Percentiles rank a stretch among this genome's conserved stretches.
phyloP scores from a whole-genome alignment of 2,797 vertebrate genomes.

The Micropoecilia bifurca region DNA sequence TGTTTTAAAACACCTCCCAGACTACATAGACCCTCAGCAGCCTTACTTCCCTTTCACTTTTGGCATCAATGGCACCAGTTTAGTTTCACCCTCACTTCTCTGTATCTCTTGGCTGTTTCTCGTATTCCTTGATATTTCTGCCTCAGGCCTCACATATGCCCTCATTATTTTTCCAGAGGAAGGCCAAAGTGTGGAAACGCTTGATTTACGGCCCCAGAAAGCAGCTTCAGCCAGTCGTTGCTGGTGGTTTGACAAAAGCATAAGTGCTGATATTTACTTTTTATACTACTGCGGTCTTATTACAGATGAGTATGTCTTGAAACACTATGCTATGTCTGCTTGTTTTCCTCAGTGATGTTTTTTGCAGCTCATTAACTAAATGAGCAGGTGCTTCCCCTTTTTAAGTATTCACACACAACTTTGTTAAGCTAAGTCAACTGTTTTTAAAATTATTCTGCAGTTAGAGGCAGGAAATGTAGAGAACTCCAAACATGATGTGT shows the following conservation, averaged over 20 bases:
- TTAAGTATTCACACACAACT: slow-evolving; percentile 70
- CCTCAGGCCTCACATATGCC: slow-evolving; percentile 56
- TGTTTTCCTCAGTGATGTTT: slow-evolving; percentile 71
- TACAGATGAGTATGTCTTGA: slow-evolving; percentile 65
- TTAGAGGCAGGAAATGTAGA: slow-evolving; percentile 80
- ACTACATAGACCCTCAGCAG: slow-evolving; percentile 3
- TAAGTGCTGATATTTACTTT: slow-evolving; percentile 69
- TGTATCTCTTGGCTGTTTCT: slow-evolving; percentile 62
- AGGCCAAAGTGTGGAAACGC: slow-evolving; percentile 54
- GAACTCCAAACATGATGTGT: slow-evolving; percentile 65
- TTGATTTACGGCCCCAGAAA: slow-evolving; percentile 71
- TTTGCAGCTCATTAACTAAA: slow-evolving; percentile 75
- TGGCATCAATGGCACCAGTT: slow-evolving; percentile 35
- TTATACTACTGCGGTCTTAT: slow-evolving; percentile 57
- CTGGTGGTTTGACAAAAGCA: slow-evolving; percentile 69
- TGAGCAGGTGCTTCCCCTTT: slow-evolving; percentile 79
- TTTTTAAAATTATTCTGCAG: slow-evolving; percentile 80
- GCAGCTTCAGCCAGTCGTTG: slow-evolving; percentile 51
- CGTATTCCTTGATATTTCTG: slow-evolving; percentile 58
- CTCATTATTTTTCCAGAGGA: slow-evolving; percentile 66
- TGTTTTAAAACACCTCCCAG: neutral
- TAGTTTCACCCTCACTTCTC: slow-evolving; percentile 23
- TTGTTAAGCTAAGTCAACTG: slow-evolving; percentile 79
- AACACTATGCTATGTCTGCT: slow-evolving; percentile 62
- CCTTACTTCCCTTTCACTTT: slow-evolving; percentile 24